phyloP scores from a whole-genome alignment of 2,113 vertebrate species.

The Phasianus colchicus region DNA sequence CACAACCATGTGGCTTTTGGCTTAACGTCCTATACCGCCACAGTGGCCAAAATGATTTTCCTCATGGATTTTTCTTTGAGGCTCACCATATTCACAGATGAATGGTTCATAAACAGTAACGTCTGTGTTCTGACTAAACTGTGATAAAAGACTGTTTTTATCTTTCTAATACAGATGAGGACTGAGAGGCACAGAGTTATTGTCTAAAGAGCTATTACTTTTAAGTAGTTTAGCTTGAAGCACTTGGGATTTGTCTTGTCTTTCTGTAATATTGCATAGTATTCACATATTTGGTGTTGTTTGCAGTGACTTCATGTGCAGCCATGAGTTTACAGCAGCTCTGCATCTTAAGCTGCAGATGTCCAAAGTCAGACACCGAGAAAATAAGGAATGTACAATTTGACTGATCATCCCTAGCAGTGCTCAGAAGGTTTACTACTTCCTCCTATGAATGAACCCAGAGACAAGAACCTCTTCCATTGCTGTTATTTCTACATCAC shows the following conservation, averaged over 20 bases:
- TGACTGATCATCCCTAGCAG: neutral
- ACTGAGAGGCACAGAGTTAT: neutral
- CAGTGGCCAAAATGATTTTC: neutral
- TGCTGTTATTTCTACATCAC: neutral
- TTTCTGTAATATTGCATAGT: neutral
- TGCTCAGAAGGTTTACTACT: neutral
- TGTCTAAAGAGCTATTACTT: neutral
- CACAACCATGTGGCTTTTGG: neutral
- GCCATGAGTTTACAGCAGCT: neutral
- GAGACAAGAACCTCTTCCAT: neutral
- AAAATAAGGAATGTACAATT: neutral
- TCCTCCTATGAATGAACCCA: neutral
- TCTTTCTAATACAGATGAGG: constrained; percentile 16
- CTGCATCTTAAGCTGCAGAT: neutral
- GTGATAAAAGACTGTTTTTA: neutral
- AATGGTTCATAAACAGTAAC: constrained; percentile 9
- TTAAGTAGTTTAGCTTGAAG: neutral
- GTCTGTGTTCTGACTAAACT: neutral
- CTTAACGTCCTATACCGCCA: neutral
- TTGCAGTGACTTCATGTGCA: neutral
- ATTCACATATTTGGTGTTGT: neutral
- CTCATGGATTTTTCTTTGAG: neutral
- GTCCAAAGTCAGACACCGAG: neutral
- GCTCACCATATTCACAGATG: neutral
- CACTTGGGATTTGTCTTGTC: neutral